phyloP scores from a whole-genome alignment of 2,888 invertebrate genomes.

The Calliphora vomitoria region DNA sequence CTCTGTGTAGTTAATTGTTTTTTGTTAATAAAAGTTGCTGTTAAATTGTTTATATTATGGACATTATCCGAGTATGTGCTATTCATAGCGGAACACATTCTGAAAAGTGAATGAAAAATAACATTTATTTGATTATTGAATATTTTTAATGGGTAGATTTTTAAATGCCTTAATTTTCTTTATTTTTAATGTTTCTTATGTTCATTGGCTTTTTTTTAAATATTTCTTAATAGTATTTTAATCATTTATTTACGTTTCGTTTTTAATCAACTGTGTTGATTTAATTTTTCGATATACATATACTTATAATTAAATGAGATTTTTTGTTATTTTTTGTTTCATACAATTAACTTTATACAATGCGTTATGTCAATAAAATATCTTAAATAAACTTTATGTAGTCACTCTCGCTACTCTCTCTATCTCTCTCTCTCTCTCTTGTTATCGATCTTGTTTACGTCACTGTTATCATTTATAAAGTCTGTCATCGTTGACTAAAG shows the following conservation, averaged over 20 bases:
- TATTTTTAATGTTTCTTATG: not conserved
- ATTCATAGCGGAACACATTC: constrained; percentile 32
- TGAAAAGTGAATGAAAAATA: constrained; percentile 21
- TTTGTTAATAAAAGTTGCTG: not conserved
- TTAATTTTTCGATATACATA: not conserved
- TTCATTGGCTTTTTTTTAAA: not conserved
- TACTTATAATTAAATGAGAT: not conserved
- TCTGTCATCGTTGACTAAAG: no score
- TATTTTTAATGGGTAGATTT: no score
- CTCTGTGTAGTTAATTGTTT: constrained; percentile 13
- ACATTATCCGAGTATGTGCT: not conserved
- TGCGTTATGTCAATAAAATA: not conserved
- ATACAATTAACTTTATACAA: constrained; percentile 8
- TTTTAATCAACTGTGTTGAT: not conserved
- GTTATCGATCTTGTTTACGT: no score
- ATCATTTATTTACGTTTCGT: not conserved
- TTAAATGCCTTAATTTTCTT: no score
- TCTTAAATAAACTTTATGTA: not conserved
- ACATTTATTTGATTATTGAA: not conserved
- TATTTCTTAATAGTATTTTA: not conserved
- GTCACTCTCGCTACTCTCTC: no score
- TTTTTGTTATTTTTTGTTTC: not conserved
- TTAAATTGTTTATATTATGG: not conserved
- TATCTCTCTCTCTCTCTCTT: no score
- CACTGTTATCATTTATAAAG: no score